These are phyloP conservation scores for Eupithecia tripunctaria DNA, from an alignment of 2,888 invertebrate species.

Conservation along the genomic window DNA sequence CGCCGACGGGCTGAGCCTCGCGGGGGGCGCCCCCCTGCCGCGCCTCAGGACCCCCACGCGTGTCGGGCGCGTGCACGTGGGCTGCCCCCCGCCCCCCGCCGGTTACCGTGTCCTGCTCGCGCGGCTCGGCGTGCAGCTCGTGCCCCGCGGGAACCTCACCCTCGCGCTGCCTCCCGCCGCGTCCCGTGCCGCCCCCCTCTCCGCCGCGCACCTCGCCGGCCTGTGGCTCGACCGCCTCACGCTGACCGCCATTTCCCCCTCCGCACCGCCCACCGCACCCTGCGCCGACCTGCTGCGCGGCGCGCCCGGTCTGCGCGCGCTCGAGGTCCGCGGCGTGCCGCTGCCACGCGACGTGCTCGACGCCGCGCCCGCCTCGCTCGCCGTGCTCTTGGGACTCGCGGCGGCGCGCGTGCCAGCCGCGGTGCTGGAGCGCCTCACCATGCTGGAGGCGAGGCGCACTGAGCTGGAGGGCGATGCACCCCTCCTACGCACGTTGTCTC, in stretches of 20 bases:
- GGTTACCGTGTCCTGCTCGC: conserved; percentile 25
- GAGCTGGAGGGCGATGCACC: conserved; percentile 32
- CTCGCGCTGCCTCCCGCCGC: conserved; percentile 23
- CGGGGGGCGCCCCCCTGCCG: background rate
- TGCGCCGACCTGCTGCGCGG: conserved; percentile 24
- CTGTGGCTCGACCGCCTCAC: conserved; percentile 32
- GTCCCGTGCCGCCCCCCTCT: background rate
- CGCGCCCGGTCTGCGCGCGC: conserved; percentile 17
- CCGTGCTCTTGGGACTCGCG: conserved; percentile 39
- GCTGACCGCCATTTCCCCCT: conserved; percentile 35
- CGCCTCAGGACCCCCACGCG: conserved; percentile 4
- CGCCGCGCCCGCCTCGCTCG: conserved; percentile 22
- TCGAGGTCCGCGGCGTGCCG: conserved; percentile 31
- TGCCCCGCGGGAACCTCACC: background rate
- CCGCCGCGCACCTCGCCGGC: conserved; percentile 26
- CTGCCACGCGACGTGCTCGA: conserved; percentile 17
- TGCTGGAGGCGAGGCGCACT: conserved; percentile 37
- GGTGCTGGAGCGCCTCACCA: conserved; percentile 23
- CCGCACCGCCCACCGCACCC: conserved; percentile 26
- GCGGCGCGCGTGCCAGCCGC: conserved; percentile 23
- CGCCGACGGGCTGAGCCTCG: background rate
- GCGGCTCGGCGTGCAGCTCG: conserved; percentile 32
- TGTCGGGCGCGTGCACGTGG: conserved; percentile 10
- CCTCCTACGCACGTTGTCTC: conserved; percentile 34
- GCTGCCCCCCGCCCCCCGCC: conserved; percentile 26